Evolutionary conservation across 2,888 invertebrate genomes (phyloP), one percentile per base, ranked within the genome.

Genomic region (Tigriopus californicus): DNA sequence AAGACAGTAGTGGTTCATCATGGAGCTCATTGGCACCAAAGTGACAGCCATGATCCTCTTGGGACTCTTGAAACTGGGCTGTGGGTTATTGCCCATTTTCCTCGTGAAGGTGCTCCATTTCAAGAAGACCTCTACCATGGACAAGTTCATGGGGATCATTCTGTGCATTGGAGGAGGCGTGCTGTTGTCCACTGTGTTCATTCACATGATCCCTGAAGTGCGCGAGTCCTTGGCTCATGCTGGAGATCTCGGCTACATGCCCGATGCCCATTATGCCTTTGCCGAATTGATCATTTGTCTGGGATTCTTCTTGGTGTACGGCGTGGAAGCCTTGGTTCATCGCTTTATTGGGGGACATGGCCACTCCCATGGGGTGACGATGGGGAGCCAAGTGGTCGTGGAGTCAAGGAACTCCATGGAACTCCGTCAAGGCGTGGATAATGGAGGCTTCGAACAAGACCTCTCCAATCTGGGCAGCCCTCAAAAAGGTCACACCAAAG

Each of bases 141-240:
- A 66, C 20, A 55, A 62, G 44, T 62, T 64, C 41, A 64, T 83
- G 1, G 84, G 79, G 66, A 71, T 80, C 18, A 70, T 85, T 24
- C 72, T 87, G 22, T 81, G 83, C n/a, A 82, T 86, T 64, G 87
- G 86, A 15, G 87, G 86, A n/a, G 87, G 87, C 11, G 86, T 87
- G 0, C 72, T 88, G 18, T 72, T 88, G 44, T 80, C 82, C 62
- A 87, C 87, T 2, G 85, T 85, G 4, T 85, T 88, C 67, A 71
- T 85, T 64, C 87, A 88, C 67, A 73, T 88, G 65, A 72, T 86
- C 60, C 87, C 87, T 1, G 87, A 87, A 73, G 81, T 87, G 0
- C 72, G 78, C 11, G 81, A 85, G 65, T 77, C 77, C 60, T 76
- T 85, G 11, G 73, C 77, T n/a, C 70, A 75, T 33, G 54, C 54